Percentiles rank a stretch among this genome's conserved stretches.
Evolutionary conservation across 2,888 invertebrate genomes (phyloP).

Genomic region (Diarsia rubi): DNA sequence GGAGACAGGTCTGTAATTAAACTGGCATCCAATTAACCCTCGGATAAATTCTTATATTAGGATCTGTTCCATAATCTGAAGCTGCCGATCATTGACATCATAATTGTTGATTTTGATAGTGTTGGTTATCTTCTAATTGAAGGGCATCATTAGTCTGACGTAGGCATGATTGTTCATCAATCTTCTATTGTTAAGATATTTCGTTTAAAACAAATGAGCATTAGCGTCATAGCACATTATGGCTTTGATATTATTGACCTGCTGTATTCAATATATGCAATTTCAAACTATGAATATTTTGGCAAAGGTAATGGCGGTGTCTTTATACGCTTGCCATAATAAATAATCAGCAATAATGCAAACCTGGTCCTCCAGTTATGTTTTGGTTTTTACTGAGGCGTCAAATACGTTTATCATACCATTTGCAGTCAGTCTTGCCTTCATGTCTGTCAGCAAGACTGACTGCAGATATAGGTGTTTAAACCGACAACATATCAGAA

Average conservation of each 20-base stretch:
- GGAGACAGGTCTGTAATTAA: neutral
- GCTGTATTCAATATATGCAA: neutral
- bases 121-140: neutral
- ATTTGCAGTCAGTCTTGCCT: neutral
- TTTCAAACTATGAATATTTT: neutral
- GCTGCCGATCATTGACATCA: neutral
- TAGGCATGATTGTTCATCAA: too few species aligned
- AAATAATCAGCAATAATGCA: neutral
- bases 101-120: neutral
- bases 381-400: neutral
- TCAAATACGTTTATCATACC: neutral
- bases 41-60: neutral
- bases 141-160: too few species aligned
- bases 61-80: neutral
- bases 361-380: rapidly evolving
- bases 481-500: neutral
- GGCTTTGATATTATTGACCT: neutral
- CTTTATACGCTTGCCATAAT: neutral
- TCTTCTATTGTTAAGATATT: neutral
- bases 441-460: too few species aligned
- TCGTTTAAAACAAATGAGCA: neutral
- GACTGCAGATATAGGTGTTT: neutral
- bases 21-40: neutral
- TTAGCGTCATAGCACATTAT: neutral
- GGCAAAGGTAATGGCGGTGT: neutral